Percentiles rank a stretch among this genome's conserved stretches.
Conservation (phyloP, 1,140 invertebrate species). For the Periplaneta americana region DNA sequence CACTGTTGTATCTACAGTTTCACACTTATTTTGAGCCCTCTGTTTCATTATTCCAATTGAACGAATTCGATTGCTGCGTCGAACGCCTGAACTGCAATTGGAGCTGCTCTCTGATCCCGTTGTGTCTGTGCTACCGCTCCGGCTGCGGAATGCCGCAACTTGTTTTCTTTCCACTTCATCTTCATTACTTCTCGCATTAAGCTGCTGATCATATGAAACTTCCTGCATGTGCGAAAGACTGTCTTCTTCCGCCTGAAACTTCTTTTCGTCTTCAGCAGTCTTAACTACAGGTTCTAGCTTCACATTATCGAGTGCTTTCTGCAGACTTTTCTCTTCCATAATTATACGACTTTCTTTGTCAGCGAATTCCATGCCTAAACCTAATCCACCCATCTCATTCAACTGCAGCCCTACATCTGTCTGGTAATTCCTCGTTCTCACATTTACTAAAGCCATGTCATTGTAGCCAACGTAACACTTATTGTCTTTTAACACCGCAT, state of each 20-base stretch:
- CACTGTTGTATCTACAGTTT: neutral
- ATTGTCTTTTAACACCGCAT: neutral
- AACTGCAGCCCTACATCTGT: neutral
- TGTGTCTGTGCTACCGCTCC: conserved; percentile 40
- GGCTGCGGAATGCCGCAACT: conserved; percentile 23
- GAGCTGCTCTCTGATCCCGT: conserved; percentile 40
- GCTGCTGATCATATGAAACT: neutral
- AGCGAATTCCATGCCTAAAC: neutral
- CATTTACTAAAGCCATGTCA: neutral
- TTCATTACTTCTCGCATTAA: neutral
- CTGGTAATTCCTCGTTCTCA: neutral
- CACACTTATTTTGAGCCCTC: conserved; percentile 28
- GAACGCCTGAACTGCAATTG: conserved; percentile 38
- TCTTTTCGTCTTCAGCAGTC: neutral
- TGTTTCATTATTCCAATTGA: conserved; percentile 50
- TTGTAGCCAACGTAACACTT: neutral
- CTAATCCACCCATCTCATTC: neutral
- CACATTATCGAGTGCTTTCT: neutral
- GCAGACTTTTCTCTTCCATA: neutral
- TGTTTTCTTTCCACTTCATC: conserved; percentile 7
- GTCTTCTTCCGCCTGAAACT: neutral
- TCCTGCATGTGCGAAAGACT: neutral
- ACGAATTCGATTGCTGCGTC: conserved; percentile 51
- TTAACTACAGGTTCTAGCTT: neutral
- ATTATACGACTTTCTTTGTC: neutral